phyloP scores from a whole-genome alignment of 2,797 vertebrate species.

The Spinus olivaceus region DNA sequence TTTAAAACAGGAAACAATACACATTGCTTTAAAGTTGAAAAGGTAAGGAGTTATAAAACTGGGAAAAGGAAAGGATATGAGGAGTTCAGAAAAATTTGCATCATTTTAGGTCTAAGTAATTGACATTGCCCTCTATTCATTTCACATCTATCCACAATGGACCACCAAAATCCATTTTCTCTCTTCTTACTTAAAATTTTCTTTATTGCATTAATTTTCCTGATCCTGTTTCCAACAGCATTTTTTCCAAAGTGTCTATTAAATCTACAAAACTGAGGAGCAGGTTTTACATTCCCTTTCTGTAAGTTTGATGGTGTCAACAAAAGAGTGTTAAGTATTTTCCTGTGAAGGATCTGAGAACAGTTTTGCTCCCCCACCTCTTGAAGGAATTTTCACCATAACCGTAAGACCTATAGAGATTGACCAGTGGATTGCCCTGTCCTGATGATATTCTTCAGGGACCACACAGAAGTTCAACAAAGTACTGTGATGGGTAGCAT shows the following conservation, averaged over 20 bases:
- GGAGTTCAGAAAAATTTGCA: background rate
- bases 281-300: background rate
- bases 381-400: background rate
- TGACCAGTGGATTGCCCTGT: background rate
- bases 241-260: background rate
- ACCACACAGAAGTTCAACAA: background rate
- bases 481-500: background rate
- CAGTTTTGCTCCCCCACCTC: background rate
- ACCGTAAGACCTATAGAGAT: background rate
- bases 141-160: background rate
- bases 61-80: background rate
- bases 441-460: background rate
- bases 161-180: background rate
- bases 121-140: background rate
- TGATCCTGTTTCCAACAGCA: background rate
- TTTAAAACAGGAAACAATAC: background rate
- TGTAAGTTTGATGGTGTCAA: background rate
- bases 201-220: background rate
- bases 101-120: background rate
- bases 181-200: background rate
- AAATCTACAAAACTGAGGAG: background rate
- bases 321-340: background rate
- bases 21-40: background rate
- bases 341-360: background rate
- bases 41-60: background rate